Percentiles rank a stretch among this genome's conserved stretches.
phyloP scores from a whole-genome alignment of 2,888 invertebrate species.

The Marronus borbonicus region DNA sequence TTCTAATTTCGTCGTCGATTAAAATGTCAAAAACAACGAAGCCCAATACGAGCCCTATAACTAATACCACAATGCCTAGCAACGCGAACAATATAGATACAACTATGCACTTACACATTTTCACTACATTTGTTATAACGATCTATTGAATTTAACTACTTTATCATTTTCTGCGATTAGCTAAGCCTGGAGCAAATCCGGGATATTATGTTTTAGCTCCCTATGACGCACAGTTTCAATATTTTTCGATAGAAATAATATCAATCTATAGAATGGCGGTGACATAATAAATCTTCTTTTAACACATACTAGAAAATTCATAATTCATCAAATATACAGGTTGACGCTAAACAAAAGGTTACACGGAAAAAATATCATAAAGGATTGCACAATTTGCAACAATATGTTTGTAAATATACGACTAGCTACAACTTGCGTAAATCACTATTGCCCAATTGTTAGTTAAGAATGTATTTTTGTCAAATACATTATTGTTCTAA shows the following conservation, averaged over 20 bases:
- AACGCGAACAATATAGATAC: slow-evolving; percentile 26
- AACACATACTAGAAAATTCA: no score
- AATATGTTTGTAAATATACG: no score
- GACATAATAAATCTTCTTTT: not conserved
- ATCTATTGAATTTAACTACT: not conserved
- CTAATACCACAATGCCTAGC: slow-evolving; percentile 39
- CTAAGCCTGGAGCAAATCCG: slow-evolving; percentile 26
- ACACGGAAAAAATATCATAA: no score
- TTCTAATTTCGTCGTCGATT: slow-evolving; percentile 45
- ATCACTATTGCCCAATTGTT: no score
- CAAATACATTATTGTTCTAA: no score
- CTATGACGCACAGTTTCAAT: slow-evolving; percentile 16
- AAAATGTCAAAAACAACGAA: slow-evolving; percentile 48
- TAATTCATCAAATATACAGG: no score
- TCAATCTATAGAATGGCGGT: not conserved
- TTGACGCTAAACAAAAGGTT: no score
- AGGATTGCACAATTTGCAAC: no score
- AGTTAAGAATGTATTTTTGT: no score
- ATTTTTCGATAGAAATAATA: not conserved
- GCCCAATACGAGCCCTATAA: slow-evolving; percentile 44
- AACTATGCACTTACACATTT: slow-evolving; percentile 43
- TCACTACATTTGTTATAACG: slow-evolving; percentile 12
- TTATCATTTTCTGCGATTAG: slow-evolving; percentile 37
- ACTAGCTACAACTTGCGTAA: no score
- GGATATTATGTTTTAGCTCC: slow-evolving; percentile 20